Conservation (phyloP, 2,113 vertebrate species). For the Gnathonemus echidnorhynchus region DNA sequence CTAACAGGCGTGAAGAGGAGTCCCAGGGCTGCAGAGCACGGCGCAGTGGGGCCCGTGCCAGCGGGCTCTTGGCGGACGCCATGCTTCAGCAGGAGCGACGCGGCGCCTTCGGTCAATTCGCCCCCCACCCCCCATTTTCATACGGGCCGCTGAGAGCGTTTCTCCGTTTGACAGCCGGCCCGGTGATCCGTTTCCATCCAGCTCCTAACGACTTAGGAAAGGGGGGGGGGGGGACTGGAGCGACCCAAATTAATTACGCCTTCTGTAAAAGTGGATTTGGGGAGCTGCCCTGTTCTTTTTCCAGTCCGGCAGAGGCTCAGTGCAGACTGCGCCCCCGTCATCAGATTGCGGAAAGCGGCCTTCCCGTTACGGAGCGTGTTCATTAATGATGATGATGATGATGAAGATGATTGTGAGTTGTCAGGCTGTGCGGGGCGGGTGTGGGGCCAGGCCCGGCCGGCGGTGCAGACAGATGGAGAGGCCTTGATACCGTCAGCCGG, state of each 20-base stretch:
- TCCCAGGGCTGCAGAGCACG: constrained; percentile 43
- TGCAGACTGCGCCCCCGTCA: constrained; percentile 29
- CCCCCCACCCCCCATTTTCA: constrained; percentile 46
- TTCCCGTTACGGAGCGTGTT: not conserved
- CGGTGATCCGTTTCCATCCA: constrained; percentile 36
- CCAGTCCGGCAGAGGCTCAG: constrained; percentile 17
- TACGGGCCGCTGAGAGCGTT: constrained; percentile 57
- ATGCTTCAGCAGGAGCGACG: not conserved
- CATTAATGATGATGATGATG: not conserved
- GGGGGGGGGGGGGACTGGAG: not conserved
- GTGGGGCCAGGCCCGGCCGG: not conserved
- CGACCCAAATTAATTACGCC: constrained; percentile 12
- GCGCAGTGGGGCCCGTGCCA: constrained; percentile 46
- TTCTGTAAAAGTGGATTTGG: constrained; percentile 24
- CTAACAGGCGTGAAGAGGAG: constrained; percentile 56
- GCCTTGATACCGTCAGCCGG: not conserved
- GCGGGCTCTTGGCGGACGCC: constrained; percentile 36
- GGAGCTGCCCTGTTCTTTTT: constrained; percentile 14
- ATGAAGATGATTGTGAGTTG: not conserved
- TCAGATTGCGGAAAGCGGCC: constrained; percentile 22
- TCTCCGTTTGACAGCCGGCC: constrained; percentile 44
- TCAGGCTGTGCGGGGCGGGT: not conserved
- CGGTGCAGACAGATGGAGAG: not conserved
- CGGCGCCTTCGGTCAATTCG: constrained; percentile 47
- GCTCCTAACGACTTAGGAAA: constrained; percentile 26